Base-by-base conservation (phyloP, 2,888 invertebrate genomes). In the Seira ritae region DNA sequence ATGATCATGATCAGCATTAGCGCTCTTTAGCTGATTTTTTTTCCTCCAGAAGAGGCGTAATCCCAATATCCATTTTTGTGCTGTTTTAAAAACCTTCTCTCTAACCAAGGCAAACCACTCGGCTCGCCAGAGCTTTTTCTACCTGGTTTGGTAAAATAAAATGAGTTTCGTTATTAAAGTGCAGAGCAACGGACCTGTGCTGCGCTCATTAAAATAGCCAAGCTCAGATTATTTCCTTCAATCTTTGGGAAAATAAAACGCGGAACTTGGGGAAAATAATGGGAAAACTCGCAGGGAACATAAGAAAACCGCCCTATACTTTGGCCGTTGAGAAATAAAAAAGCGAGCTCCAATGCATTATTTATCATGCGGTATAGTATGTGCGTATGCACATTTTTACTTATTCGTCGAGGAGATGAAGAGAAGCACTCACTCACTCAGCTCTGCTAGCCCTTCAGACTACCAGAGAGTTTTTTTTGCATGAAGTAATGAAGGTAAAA, bases 381-480 rank as follows among this genome's bases (percentile, higher is more conserved):
- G 50, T n/a, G 17, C 50, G 50, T 50, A 12, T 50, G 15, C 17
- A 50, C 50, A 2, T 50, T 50, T 4, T 8, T 31, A 31, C 8
- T 4, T 2, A 31, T 31, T 31, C 8, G 31, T 31, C n/a, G n/a
- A n/a, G 31, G 50, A 12, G 50, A n/a, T 50, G 17, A n/a, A 15
- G 50, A n/a, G 50, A n/a, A 50, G 50, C 50, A 50, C 31, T 31
- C 68, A 10, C 20, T 22, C 6, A 1, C 20, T 42, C 55, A 71
- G 55, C 71, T 19, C 31, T 31, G 8, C 31, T 31, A 50, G 50
- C 50, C 50, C 50, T 50, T 50, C 3, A 50, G 15, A 50, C 50
- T 50, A 31, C 31, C 31, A 31, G 31, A 8, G 31, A 31, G 31
- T 10, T 22, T 55, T 71, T 46, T 72, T 62, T 72, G 72, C 62